Percentiles rank a stretch among this genome's conserved stretches.
Evolutionary conservation across 1,140 invertebrate species (phyloP).

Genomic region (Steinernema khuongi): DNA sequence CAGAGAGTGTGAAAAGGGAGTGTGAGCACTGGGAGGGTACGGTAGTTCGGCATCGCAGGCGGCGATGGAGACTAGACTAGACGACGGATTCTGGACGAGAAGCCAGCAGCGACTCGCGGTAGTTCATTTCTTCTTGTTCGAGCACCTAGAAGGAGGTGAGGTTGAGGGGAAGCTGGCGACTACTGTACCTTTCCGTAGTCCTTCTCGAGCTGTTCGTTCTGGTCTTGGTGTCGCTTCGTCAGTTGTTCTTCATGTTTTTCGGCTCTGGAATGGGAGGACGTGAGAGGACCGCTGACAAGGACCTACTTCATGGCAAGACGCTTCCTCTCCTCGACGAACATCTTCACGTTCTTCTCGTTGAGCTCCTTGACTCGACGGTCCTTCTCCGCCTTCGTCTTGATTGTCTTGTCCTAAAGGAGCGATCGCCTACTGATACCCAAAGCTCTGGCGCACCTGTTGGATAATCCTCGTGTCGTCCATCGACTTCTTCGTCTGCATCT

Average conservation of each 20-base stretch:
- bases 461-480: slow-evolving; percentile 81
- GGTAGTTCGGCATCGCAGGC: neutral
- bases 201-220: slow-evolving; percentile 79
- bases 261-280: slow-evolving; percentile 31
- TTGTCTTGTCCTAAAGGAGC: slow-evolving; percentile 72
- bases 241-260: slow-evolving; percentile 86
- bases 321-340: slow-evolving; percentile 94
- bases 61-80: slow-evolving; percentile 13
- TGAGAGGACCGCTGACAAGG: neutral
- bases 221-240: slow-evolving; percentile 82
- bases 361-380: slow-evolving; percentile 80
- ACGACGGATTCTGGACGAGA: slow-evolving; percentile 45
- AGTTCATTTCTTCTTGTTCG: slow-evolving; percentile 53
- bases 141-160: slow-evolving; percentile 35
- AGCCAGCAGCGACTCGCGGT: slow-evolving; percentile 47
- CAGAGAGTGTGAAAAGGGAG: neutral
- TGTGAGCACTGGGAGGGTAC: neutral
- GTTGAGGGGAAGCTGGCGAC: slow-evolving; percentile 3
- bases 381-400: slow-evolving; percentile 93
- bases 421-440: neutral
- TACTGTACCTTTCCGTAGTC: slow-evolving; percentile 77
- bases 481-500: slow-evolving; percentile 85
- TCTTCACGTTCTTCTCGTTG: slow-evolving; percentile 97
- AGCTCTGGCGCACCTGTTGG: slow-evolving; percentile 34
- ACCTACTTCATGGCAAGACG: slow-evolving; percentile 70